A percentile compares a stretch with the other conserved stretches of the same genome.
These are phyloP conservation scores for Mimachlamys varia DNA, from an alignment of 2,888 invertebrate genomes.

Conservation along the genomic window DNA sequence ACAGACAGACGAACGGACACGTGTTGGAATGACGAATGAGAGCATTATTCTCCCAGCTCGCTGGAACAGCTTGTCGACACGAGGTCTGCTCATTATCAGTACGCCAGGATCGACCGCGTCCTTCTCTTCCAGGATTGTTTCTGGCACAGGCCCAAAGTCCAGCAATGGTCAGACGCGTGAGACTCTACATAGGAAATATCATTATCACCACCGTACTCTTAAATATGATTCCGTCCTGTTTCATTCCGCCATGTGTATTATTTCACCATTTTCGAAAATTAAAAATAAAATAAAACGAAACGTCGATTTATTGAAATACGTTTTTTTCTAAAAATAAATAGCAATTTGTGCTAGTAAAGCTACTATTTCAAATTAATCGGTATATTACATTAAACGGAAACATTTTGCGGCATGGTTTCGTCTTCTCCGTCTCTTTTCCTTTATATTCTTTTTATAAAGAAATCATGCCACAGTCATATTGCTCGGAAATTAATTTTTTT, in stretches of 20 bases:
- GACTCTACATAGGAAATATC: neutral
- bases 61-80: neutral
- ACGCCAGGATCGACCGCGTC: neutral
- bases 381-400: no score
- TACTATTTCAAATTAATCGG: no score
- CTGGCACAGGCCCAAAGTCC: conserved; percentile 7
- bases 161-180: neutral
- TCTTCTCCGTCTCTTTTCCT: no score
- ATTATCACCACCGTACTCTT: neutral
- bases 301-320: no score
- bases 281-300: neutral
- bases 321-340: no score
- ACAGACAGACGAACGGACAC: neutral
- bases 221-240: no score
- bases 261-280: neutral
- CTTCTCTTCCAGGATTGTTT: neutral
- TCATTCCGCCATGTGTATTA: neutral
- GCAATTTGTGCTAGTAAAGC: no score
- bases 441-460: no score
- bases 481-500: no score
- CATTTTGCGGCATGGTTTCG: no score
- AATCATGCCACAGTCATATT: no score
- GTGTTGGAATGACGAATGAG: neutral
- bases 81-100: conserved; percentile 5
- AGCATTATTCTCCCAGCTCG: neutral